Base-by-base conservation (phyloP, 2,888 invertebrate genomes). In the Noctuana brunneofusca region DNA sequence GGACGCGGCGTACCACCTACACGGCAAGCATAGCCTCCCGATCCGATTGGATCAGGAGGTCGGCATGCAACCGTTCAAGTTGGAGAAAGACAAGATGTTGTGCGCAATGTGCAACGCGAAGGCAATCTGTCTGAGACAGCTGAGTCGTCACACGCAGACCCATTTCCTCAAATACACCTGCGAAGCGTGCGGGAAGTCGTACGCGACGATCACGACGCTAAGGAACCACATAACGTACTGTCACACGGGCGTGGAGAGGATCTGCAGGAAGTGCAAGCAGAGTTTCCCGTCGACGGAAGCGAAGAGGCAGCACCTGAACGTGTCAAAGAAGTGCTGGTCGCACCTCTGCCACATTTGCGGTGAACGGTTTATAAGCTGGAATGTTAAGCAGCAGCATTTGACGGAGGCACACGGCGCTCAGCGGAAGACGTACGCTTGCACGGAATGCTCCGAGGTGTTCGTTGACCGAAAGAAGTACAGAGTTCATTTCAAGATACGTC, bases 131-230 rank as follows among this genome's bases (percentile, higher is more conserved):
- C 66, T 90, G 6, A 71, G 87, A 5, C 84, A 86, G 49, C 69
- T 90, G 1, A 86, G 87, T 56, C 76, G 87, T 16, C 90, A 91
- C 65, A 86, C 87, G 0, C 84, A 86, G 55, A 74, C 78, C 0
- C 90, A 91, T 66, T 91, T 86, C 66, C 71, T 80, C 8, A 83
- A 82, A 30, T 86, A 76, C 68, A 89, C 87, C 0, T 91, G 90
- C 58, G 89, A 90, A 18, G 76, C 83, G 1, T 91, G 90, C 49
- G 90, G 89, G 0, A 89, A 87, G 63, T 85, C 85, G 0, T 90
- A 87, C 64, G 79, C 86, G 0, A 87, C 87, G 0, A 81, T 76
- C 12, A 85, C 87, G 0, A 76, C 87, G 0, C 62, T 90, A 8
- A 76, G 80, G 16, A 80, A 81, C 27, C 90, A 90, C 58, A 83